Percentiles rank a stretch among this genome's conserved stretches.
Evolutionary conservation across 1,140 invertebrate genomes (phyloP).

Genomic region (Zaprionus nigranus): DNA sequence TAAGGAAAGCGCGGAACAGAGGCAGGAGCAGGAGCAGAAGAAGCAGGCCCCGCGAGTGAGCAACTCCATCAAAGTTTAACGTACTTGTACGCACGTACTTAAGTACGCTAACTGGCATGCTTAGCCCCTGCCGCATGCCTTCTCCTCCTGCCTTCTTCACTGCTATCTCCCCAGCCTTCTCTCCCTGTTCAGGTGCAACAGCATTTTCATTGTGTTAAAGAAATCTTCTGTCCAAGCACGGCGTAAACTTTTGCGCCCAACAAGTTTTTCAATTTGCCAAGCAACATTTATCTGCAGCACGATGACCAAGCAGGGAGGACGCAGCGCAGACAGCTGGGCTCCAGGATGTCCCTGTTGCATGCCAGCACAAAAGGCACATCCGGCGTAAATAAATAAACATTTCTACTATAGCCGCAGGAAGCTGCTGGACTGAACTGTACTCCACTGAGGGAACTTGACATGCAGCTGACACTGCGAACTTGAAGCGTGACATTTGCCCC

Average conservation of each 20-base stretch:
- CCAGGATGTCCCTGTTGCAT: constrained; percentile 1
- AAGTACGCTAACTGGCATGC: constrained; percentile 7
- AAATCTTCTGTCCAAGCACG: constrained; percentile 44
- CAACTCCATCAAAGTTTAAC: constrained; percentile 46
- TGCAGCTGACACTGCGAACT: constrained; percentile 12
- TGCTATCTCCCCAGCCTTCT: neutral
- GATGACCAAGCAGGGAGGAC: constrained; percentile 34
- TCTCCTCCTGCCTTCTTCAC: neutral
- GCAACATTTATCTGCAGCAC: constrained; percentile 52
- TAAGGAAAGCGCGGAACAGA: no score
- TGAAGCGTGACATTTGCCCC: neutral
- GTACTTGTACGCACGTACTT: constrained; percentile 10
- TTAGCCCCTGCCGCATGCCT: neutral
- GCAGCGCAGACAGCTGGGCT: neutral
- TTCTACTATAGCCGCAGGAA: constrained; percentile 21
- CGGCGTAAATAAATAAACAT: constrained; percentile 25
- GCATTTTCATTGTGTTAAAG: constrained; percentile 3
- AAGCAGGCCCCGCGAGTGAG: neutral
- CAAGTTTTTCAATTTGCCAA: constrained; percentile 73
- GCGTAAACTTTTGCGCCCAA: constrained; percentile 57
- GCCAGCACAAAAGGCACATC: constrained; percentile 36
- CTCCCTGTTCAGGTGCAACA: constrained; percentile 6
- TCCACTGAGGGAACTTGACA: constrained; percentile 9
- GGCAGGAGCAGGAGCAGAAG: no score
- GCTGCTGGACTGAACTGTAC: no score